Evolutionary conservation across 2,797 vertebrate genomes (phyloP), one percentile per base, ranked within the genome.

Genomic region (Threskiornis aethiopicus): DNA sequence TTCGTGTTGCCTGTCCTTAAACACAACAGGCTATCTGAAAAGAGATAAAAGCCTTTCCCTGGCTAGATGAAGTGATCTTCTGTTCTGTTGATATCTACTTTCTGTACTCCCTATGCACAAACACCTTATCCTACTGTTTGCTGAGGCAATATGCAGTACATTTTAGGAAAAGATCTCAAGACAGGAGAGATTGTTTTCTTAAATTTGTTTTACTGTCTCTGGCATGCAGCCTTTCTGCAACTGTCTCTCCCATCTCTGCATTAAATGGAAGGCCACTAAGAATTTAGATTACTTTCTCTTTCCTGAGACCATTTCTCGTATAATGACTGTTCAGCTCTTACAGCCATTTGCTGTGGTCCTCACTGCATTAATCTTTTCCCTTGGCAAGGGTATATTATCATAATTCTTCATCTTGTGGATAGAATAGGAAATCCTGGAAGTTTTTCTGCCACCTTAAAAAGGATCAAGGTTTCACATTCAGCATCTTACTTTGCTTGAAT

Each of bases 301-400:
- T 81, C 44, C 76, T 78, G 42, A 76, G 61, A 62, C 65, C 33
- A 33, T 89, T 96, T 84, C 82, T 88, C 51, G 8, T 81, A 11
- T 67, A 83, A 93, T 78, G 82, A 72, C 66, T 88, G 24, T 62
- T 92, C 76, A 33, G 82, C 54, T 87, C 82, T 83, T 67, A 42
- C 58, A 92, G 84, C 57, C 78, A 75, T 80, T 96, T 90, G 31
- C 90, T 72, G 81, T 79, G 62, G 70, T 87, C 77, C 58, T 89
- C 66, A 70, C 39, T 70, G 31, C 84, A 90, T 92, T 92, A 85
- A 90, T 93, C 70, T 97, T 90, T 66, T 93, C 51, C 25, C 65
- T 80, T 87, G 82, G 52, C 61, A 80, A 90, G 65, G 61, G 42
- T 73, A 12, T 88, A 78, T 93, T 70, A 87, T 61, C 33, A 70